Evolutionary conservation across 2,113 vertebrate genomes (phyloP).

Genomic region (Rhabdomys dilectus): DNA sequence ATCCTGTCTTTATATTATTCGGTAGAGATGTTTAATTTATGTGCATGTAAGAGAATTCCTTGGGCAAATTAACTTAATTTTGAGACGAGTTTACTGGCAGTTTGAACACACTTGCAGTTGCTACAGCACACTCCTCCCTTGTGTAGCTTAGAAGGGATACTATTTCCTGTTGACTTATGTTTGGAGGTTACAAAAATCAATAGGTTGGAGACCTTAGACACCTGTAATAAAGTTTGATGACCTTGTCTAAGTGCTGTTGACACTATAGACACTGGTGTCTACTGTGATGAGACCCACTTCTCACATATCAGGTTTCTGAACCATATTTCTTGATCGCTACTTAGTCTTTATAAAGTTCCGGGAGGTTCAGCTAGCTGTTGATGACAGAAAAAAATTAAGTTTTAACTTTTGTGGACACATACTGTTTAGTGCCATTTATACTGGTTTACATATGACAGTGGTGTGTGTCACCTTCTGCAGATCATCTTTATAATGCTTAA

Average conservation of each 20-base stretch:
- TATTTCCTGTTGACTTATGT: neutral
- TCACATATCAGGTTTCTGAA: neutral
- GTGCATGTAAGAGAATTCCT: neutral
- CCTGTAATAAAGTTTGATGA: neutral
- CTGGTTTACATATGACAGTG: constrained; percentile 35
- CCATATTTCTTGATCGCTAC: neutral
- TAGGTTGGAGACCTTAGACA: neutral
- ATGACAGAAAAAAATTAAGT: neutral
- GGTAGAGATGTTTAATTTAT: neutral
- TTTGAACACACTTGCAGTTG: neutral
- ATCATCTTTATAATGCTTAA: constrained; percentile 28
- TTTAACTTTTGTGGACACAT: neutral
- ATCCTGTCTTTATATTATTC: neutral
- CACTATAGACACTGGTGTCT: neutral
- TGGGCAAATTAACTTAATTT: neutral
- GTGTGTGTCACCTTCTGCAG: neutral
- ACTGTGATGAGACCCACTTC: neutral
- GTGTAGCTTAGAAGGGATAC: neutral
- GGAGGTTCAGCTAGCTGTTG: neutral
- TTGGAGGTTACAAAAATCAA: neutral
- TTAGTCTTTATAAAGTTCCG: neutral
- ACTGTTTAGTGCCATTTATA: neutral
- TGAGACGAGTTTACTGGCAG: neutral
- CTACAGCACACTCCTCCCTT: neutral
- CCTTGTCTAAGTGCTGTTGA: neutral